phyloP scores from a whole-genome alignment of 1,140 invertebrate genomes.

The Zaprionus taronus region DNA sequence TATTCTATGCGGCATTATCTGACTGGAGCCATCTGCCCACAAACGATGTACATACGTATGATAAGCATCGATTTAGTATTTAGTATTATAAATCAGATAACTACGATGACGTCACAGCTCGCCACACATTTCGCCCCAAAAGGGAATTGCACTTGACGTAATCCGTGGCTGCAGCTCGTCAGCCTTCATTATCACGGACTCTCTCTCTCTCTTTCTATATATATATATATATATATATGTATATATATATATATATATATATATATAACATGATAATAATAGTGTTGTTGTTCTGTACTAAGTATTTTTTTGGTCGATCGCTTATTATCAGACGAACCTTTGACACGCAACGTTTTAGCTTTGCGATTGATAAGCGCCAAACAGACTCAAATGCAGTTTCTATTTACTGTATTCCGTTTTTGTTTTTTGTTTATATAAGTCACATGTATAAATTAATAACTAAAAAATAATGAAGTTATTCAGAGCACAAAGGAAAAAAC shows the following conservation, averaged over 20 bases:
- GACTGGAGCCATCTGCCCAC: not conserved
- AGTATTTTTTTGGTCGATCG: conserved; percentile 4
- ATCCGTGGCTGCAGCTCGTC: not conserved
- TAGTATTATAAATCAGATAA: not conserved
- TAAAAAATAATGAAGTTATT: not conserved
- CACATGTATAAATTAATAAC: not conserved
- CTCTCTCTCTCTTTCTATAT: not conserved
- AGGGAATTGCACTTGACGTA: conserved; percentile 18
- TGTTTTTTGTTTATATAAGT: conserved; percentile 1
- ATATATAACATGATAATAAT: not conserved
- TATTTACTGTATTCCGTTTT: not conserved
- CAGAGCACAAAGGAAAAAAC: conserved; percentile 12
- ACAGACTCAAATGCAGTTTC: not conserved
- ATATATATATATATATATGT: not conserved
- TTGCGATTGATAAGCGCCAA: conserved; percentile 43
- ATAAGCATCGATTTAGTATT: not conserved
- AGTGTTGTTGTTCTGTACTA: not conserved
- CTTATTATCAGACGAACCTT: conserved; percentile 63
- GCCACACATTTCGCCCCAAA: not conserved
- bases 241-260: not conserved
- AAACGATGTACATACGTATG: not conserved
- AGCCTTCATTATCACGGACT: not conserved
- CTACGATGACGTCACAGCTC: conserved; percentile 6
- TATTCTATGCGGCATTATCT: not conserved
- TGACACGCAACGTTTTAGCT: conserved; percentile 52